Conservation (phyloP, 1,140 invertebrate species). For the Diorhabda carinulata region DNA sequence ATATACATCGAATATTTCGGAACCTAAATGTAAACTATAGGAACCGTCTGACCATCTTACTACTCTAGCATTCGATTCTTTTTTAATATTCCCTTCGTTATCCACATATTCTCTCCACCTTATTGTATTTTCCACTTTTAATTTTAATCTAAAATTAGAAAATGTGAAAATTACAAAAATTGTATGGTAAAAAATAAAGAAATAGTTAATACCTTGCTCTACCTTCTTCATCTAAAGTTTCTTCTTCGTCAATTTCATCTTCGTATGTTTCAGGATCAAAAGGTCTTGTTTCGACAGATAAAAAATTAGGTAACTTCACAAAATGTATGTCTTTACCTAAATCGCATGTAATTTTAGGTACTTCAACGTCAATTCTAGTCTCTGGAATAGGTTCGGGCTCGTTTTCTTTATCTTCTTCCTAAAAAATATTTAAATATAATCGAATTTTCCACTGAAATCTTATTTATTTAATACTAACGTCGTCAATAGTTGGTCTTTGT, state of each 20-base stretch:
- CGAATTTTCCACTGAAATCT: not conserved
- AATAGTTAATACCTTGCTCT: slow-evolving; percentile 62
- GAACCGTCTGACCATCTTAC: slow-evolving; percentile 98
- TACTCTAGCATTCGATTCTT: slow-evolving; percentile 93
- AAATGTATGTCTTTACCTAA: slow-evolving; percentile 90
- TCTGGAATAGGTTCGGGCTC: slow-evolving; percentile 79
- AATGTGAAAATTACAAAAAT: not conserved
- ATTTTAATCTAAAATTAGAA: slow-evolving; percentile 60
- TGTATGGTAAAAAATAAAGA: not conserved
- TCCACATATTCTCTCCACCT: slow-evolving; percentile 88
- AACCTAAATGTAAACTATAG: slow-evolving; percentile 94
- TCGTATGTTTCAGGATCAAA: slow-evolving; percentile 95
- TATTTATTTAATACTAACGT: slow-evolving; percentile 27
- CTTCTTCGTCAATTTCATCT: slow-evolving; percentile 98
- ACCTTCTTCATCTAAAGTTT: slow-evolving; percentile 96
- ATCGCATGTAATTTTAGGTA: slow-evolving; percentile 90
- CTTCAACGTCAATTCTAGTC: slow-evolving; percentile 93
- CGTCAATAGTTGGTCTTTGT: slow-evolving; percentile 48
- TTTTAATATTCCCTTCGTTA: slow-evolving; percentile 76
- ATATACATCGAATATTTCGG: slow-evolving; percentile 97
- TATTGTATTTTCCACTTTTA: slow-evolving; percentile 97
- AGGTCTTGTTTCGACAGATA: slow-evolving; percentile 87
- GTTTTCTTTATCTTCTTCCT: slow-evolving; percentile 63
- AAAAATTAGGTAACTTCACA: slow-evolving; percentile 90
- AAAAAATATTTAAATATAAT: slow-evolving; percentile 18